Base-by-base conservation (phyloP, 2,113 vertebrate genomes). In the Carassius auratus region DNA sequence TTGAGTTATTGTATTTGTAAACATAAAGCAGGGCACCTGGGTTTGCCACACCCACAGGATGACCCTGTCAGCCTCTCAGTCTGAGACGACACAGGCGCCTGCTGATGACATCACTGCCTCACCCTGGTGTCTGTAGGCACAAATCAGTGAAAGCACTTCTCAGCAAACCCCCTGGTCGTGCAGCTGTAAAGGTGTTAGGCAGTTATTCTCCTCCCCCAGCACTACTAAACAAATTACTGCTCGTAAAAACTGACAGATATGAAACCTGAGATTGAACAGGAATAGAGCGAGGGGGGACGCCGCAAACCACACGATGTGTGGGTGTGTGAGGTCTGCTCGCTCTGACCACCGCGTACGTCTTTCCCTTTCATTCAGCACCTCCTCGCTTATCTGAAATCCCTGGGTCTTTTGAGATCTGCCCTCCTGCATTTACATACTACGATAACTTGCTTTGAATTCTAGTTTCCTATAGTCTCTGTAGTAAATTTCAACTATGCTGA, bases 101-200 rank as follows among this genome's bases (percentile, higher is more conserved):
- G 8, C 48, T 85, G 77, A 89, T 90, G 87, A 90, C 88, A 91
- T 90, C 89, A 90, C 45, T 50, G 50, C 61, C 86, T 85, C 84
- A 13, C 48, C 73, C 71, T 55, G 62, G 57, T 81, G 68, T 84
- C 83, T 83, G 7, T 73, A 85, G 74, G 77, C 73, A 68, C 64
- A 73, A 78, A 81, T 78, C 38, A 88, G 76, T 17, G 33, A 83
- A 68, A 76, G 77, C 52, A 33, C 77, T 75, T 30, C 48, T 85
- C 84, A 15, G 64, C 42, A 73, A 78, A 26, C n/a, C 76, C 84
- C 78, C 74, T 68, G 42, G 57, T 38, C 17, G 12, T 33, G 17
- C 78, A 80, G 55, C 57, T 83, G 76, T 75, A 75, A 74, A 50
- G 79, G 66, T 85, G 73, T 85, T 84, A 82, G 59, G 61, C 79